Evolutionary conservation across 2,797 vertebrate genomes (phyloP).

Genomic region (Ptychobarbus kaznakovi): DNA sequence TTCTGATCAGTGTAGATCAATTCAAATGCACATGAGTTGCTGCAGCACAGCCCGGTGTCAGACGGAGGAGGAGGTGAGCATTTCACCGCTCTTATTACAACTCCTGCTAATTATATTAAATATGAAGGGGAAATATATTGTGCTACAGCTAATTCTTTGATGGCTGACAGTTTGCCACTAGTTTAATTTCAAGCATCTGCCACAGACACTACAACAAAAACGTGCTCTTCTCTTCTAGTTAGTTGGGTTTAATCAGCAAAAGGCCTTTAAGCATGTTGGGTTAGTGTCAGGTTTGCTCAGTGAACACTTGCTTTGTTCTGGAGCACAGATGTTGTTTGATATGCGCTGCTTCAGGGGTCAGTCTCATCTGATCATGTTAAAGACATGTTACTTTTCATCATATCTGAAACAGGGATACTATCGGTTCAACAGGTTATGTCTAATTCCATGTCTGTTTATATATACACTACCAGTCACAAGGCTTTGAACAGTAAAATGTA

Average conservation of each 20-base stretch:
- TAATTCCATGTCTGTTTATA: not conserved
- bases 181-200: conserved; percentile 57
- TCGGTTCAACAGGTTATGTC: not conserved
- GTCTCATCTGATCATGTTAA: not conserved
- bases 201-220: conserved; percentile 25
- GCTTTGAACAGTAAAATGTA: no score
- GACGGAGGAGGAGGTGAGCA: conserved; percentile 61
- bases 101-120: conserved; percentile 70
- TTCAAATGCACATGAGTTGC: conserved; percentile 61
- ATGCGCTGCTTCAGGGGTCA: not conserved
- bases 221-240: conserved; percentile 5
- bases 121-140: conserved; percentile 67
- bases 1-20: conserved; percentile 78
- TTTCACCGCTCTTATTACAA: conserved; percentile 71
- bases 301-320: not conserved
- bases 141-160: conserved; percentile 65
- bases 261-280: conserved; percentile 26
- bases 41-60: conserved; percentile 55
- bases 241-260: conserved; percentile 15
- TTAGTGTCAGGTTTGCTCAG: conserved; percentile 8
- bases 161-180: conserved; percentile 60
- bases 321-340: not conserved
- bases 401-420: not conserved
- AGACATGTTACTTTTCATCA: not conserved
- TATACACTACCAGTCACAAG: no score